These are phyloP conservation scores for Tridacna gigas DNA, from an alignment of 2,888 invertebrate species.

Conservation along the genomic window DNA sequence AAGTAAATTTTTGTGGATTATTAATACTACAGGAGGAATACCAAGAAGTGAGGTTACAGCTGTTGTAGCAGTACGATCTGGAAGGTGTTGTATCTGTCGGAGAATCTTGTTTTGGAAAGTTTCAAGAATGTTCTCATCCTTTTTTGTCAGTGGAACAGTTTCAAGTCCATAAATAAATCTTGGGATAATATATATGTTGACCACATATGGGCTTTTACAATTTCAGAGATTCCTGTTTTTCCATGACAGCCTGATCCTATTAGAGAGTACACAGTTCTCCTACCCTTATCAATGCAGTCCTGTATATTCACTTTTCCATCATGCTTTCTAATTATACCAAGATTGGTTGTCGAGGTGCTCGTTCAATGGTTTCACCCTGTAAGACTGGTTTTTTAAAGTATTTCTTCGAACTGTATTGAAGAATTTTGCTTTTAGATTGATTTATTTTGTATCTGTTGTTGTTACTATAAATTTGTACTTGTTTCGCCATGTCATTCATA, in stretches of 20 bases:
- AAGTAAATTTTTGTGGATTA: slow-evolving; percentile 13
- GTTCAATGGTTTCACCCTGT: not conserved
- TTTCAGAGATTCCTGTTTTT: not conserved
- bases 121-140: not conserved
- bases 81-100: slow-evolving; percentile 15
- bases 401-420: not conserved
- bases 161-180: slow-evolving; percentile 10
- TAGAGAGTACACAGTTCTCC: slow-evolving; percentile 3
- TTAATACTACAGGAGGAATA: not conserved
- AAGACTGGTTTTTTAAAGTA: not conserved
- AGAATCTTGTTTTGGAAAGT: slow-evolving; percentile 8
- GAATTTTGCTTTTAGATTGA: not conserved
- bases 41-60: not conserved
- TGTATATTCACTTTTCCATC: not conserved
- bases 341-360: not conserved
- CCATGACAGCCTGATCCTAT: slow-evolving; percentile 3
- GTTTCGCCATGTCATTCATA: not conserved
- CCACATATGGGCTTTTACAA: not conserved
- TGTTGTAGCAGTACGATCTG: slow-evolving; percentile 7
- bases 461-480: not conserved
- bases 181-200: slow-evolving; percentile 6
- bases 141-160: not conserved
- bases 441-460: not conserved
- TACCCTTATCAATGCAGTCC: not conserved
- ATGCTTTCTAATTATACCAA: not conserved